Evolutionary conservation across 2,113 vertebrate genomes (phyloP).

Genomic region (Apeltes quadracus): DNA sequence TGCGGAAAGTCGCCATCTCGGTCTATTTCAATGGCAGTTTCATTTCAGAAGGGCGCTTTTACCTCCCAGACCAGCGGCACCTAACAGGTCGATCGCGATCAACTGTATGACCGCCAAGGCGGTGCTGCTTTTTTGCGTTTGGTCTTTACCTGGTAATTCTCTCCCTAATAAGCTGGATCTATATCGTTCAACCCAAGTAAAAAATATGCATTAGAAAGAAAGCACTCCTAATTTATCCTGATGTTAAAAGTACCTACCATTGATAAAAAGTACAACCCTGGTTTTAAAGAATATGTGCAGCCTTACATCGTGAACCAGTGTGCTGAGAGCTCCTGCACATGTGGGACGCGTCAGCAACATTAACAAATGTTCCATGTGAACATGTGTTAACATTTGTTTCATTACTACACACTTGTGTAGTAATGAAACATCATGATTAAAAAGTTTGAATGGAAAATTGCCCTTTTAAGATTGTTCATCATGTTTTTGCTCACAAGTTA

Average conservation of each 20-base stretch:
- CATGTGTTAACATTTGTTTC: too few species aligned
- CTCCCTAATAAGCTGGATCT: not conserved
- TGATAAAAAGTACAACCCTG: conserved; percentile 16
- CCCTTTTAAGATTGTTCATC: not conserved
- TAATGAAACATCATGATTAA: not conserved
- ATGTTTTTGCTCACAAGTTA: not conserved
- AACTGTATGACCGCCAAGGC: too few species aligned
- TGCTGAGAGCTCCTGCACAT: not conserved
- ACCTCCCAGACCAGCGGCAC: not conserved
- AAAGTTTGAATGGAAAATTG: conserved; percentile 7
- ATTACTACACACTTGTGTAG: too few species aligned
- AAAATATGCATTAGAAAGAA: not conserved
- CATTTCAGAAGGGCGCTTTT: not conserved
- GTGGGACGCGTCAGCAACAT: conserved; percentile 1
- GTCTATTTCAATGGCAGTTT: conserved; percentile 18
- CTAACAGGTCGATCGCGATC: too few species aligned
- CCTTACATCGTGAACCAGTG: not conserved
- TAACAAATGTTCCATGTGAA: conserved; percentile 35
- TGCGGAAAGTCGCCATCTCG: conserved; percentile 17
- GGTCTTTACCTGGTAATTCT: not conserved
- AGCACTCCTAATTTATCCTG: not conserved
- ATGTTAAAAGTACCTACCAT: not conserved
- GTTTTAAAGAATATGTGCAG: conserved; percentile 25
- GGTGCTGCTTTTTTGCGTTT: too few species aligned
- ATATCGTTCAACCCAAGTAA: not conserved